Conservation (phyloP, 92 coral and sea anemone genomes). For the Desmophyllum pertusum region DNA sequence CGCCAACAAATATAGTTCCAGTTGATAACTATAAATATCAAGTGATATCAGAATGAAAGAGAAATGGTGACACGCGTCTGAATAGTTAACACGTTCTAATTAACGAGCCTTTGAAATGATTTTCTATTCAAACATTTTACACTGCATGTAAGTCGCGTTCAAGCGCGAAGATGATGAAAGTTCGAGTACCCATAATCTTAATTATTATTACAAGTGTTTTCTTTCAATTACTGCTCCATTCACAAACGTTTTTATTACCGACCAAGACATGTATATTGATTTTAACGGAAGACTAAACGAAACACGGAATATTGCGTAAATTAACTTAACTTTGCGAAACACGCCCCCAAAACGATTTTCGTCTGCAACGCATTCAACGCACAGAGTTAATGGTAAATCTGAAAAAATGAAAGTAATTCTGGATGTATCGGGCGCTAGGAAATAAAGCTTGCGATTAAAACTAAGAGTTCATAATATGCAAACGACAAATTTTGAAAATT, state of each 20-base stretch:
- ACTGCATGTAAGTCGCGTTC: background rate
- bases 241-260: constrained; percentile 32
- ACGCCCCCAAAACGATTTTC: background rate
- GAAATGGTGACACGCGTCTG: constrained; percentile 31
- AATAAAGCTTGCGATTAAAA: background rate
- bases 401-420: background rate
- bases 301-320: background rate
- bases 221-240: constrained; percentile 21
- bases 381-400: background rate
- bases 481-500: constrained; percentile 20
- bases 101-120: constrained; percentile 23
- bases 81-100: constrained; percentile 29
- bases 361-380: background rate
- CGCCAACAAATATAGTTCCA: background rate
- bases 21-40: constrained; percentile 19
- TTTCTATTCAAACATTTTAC: constrained; percentile 29
- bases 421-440: background rate
- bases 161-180: constrained; percentile 21
- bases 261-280: background rate
- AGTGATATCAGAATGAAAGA: constrained; percentile 16
- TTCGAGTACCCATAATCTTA: background rate
- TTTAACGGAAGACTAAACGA: constrained; percentile 27
- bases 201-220: background rate
- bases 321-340: constrained; percentile 16
- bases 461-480: background rate